Conservation (phyloP, 2,888 invertebrate species). For the Allolobophora icterica region DNA sequence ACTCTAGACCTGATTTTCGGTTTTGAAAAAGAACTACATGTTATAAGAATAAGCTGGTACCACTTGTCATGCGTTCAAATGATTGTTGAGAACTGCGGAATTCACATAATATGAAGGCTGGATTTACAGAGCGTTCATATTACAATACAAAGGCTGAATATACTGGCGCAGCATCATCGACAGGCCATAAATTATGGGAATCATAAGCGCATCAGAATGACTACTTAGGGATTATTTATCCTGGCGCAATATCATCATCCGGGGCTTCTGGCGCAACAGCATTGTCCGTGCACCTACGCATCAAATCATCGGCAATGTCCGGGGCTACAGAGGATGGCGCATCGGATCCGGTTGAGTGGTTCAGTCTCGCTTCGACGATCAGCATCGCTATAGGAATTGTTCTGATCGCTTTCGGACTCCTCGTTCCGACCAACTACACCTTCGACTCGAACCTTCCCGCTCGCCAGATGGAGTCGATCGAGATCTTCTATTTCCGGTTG, state of each 20-base stretch:
- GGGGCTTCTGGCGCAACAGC: too few species aligned
- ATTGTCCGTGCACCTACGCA: not conserved
- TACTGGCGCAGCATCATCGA: not conserved
- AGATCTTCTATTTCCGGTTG: slow-evolving; percentile 50
- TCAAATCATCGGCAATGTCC: not conserved
- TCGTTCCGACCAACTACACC: slow-evolving; percentile 51
- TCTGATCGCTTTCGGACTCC: slow-evolving; percentile 51
- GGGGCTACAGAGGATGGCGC: not conserved
- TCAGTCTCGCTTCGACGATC: slow-evolving; percentile 39
- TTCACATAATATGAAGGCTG: too few species aligned
- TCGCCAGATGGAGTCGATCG: slow-evolving; percentile 54
- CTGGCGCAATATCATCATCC: too few species aligned
- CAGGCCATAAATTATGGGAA: not conserved
- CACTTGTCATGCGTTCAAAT: not conserved
- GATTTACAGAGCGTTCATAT: too few species aligned
- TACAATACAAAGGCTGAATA: not conserved
- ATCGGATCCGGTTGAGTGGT: slow-evolving; percentile 31
- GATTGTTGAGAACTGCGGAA: not conserved
- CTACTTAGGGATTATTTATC: not conserved
- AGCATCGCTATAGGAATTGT: slow-evolving; percentile 48
- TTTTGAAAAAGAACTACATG: not conserved
- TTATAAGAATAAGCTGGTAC: too few species aligned
- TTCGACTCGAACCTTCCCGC: slow-evolving; percentile 52
- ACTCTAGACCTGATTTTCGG: not conserved
- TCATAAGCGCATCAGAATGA: not conserved